Evolutionary conservation across 30 jellyfish, hydroid and myxozoan species (phyloP).

Genomic region (Aurelia sp.): DNA sequence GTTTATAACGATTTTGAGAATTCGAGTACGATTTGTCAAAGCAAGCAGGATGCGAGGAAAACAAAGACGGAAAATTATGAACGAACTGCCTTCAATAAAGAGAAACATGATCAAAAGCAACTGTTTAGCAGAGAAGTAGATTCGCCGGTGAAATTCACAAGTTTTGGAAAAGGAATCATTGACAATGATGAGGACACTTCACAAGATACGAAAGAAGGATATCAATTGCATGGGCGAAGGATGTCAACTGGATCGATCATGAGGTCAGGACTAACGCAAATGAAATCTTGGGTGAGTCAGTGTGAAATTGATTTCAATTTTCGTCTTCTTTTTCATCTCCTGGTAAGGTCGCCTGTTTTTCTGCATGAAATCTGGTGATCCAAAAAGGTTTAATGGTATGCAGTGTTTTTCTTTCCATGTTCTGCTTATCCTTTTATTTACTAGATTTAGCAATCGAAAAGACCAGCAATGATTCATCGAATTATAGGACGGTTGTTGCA

Average conservation of each 20-base stretch:
- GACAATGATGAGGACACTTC: neutral
- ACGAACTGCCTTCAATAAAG: neutral
- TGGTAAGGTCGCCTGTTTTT: no score
- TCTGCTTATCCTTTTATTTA: no score
- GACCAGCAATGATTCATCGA: no score
- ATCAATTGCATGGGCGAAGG: conserved; percentile 35
- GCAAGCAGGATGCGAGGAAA: neutral
- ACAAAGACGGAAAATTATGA: conserved; percentile 17
- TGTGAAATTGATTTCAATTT: no score
- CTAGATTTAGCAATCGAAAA: no score
- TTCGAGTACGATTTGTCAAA: neutral
- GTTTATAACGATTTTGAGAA: conserved; percentile 42
- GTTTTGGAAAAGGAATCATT: conserved; percentile 30
- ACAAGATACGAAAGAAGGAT: neutral
- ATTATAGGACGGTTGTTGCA: no score
- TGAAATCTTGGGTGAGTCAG: conserved; percentile 48
- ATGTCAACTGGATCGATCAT: conserved; percentile 66
- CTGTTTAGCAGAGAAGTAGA: conserved; percentile 23
- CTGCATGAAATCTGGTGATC: neutral
- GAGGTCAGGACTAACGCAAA: conserved; percentile 35
- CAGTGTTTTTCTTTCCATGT: no score
- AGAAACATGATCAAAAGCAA: neutral
- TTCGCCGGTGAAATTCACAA: conserved; percentile 47
- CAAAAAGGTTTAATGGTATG: no score
- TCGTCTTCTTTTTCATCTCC: no score